These are phyloP conservation scores for Lepidocyrtoides sp. DNA, from an alignment of 2,888 invertebrate genomes.

Conservation along the genomic window DNA sequence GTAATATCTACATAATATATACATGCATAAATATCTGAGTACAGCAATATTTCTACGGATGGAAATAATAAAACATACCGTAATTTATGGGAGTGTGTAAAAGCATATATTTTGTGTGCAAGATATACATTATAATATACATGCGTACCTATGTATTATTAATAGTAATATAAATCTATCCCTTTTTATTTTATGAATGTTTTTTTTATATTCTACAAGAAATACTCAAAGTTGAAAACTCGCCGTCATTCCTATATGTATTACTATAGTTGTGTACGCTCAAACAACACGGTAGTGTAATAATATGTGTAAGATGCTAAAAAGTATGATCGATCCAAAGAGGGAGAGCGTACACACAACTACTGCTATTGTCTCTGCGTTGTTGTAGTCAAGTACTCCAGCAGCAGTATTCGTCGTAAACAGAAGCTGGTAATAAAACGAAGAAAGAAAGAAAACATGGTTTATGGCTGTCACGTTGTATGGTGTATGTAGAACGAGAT, in stretches of 20 bases:
- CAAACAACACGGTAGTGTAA: no score
- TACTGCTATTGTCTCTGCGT: not conserved
- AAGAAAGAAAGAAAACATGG: constrained; percentile 7
- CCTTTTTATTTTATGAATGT: no score
- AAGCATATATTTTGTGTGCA: no score
- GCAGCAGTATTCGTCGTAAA: not conserved
- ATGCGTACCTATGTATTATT: no score
- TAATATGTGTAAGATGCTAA: constrained; percentile 18
- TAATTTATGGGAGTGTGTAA: constrained; percentile 56
- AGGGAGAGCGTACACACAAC: no score
- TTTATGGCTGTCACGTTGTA: constrained; percentile 61
- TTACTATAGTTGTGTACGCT: not conserved
- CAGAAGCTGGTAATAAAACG: constrained; percentile 11
- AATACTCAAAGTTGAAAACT: not conserved
- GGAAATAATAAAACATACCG: constrained; percentile 47
- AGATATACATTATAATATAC: no score
- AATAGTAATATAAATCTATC: no score
- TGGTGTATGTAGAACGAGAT: constrained; percentile 12
- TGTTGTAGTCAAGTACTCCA: not conserved
- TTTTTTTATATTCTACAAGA: no score
- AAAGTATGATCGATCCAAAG: constrained; percentile 30
- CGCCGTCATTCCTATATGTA: not conserved
- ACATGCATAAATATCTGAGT: constrained; percentile 25
- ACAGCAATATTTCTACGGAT: not conserved
- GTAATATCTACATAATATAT: not conserved